phyloP scores from a whole-genome alignment of 35 echinoderm and acorn worm species.

The Apostichopus parvimensis region DNA sequence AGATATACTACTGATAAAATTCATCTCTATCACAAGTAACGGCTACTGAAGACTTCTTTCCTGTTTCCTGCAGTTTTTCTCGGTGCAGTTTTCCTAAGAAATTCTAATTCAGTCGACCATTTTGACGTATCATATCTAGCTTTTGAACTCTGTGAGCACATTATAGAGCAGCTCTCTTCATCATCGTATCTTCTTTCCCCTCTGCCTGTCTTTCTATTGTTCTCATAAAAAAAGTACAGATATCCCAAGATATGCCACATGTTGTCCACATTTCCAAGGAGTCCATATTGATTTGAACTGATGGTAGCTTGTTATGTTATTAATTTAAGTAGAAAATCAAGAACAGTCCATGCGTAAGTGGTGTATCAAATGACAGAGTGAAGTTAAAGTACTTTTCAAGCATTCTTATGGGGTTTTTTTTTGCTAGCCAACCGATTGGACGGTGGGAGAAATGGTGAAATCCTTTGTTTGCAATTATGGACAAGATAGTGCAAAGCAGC shows the following conservation, averaged over 20 bases:
- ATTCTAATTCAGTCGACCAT: too few species aligned
- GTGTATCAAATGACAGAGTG: slow-evolving; percentile 1
- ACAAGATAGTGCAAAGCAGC: too few species aligned
- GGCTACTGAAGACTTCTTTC: too few species aligned
- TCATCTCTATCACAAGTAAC: too few species aligned
- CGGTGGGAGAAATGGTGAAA: neutral
- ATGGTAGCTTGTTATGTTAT: slow-evolving; percentile 33
- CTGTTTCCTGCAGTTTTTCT: too few species aligned
- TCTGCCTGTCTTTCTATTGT: neutral
- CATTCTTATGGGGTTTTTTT: neutral
- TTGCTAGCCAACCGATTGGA: neutral
- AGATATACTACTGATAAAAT: too few species aligned
- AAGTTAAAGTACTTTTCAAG: slow-evolving; percentile 23
- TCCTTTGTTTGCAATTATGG: too few species aligned
- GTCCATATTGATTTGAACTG: slow-evolving; percentile 9
- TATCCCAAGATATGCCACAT: neutral
- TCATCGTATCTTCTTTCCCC: neutral
- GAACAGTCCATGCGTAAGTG: slow-evolving; percentile 32
- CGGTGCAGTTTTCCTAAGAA: too few species aligned
- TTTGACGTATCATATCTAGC: too few species aligned
- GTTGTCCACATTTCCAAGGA: slow-evolving; percentile 10
- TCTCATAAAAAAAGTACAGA: neutral
- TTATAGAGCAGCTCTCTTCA: too few species aligned
- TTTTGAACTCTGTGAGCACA: too few species aligned
- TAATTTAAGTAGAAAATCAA: slow-evolving; percentile 2